Evolutionary conservation across 2,888 invertebrate genomes (phyloP), one percentile per base, ranked within the genome.

Genomic region (Eupithecia abbreviata): DNA sequence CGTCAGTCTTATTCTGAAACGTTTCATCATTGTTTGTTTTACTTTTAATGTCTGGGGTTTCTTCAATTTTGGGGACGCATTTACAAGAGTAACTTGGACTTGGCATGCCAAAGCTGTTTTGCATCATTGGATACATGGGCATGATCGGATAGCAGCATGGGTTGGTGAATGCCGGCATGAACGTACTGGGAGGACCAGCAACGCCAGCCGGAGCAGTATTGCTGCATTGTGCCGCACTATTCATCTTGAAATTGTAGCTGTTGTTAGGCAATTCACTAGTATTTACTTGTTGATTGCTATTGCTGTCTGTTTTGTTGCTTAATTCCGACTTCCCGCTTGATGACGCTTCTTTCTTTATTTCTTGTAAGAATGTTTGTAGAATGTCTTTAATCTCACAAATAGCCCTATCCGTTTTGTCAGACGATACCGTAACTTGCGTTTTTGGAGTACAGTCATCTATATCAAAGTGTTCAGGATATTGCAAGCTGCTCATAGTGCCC

Each of bases 381-480:
- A 94, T 91, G 74, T 92, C 89, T 85, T 94, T 94, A 72, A 94
- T 94, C 91, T 94, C 94, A 77, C 84, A 87, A n/a, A 94, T 83
- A 3, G 93, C 89, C 85, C 90, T 91, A 75, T 93, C 93, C 6
- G 93, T 92, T 87, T 90, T 92, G 68, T 92, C 81, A 58, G 85
- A 84, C 47, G 81, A 78, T 58, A 88, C 87, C 0, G 86, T 87
- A 68, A 89, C 88, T 79, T 90, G 89, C 9, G 88, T 88, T 83
- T 89, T 89, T 13, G 85, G 80, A 41, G 84, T 86, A 71, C 73
- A 79, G 78, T 84, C 88, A 58, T 88, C 87, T 70, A 86, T 84
- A 4, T 67, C 78, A 55, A 81, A 82, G 47, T 72, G 62, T 49
- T 80, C 76, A 51, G 88, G 80, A 71, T 83, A 83, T 74, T 85